Evolutionary conservation across 2,113 vertebrate species (phyloP), one percentile per base, ranked within the genome.

Genomic region (Reinhardtius hippoglossoides): DNA sequence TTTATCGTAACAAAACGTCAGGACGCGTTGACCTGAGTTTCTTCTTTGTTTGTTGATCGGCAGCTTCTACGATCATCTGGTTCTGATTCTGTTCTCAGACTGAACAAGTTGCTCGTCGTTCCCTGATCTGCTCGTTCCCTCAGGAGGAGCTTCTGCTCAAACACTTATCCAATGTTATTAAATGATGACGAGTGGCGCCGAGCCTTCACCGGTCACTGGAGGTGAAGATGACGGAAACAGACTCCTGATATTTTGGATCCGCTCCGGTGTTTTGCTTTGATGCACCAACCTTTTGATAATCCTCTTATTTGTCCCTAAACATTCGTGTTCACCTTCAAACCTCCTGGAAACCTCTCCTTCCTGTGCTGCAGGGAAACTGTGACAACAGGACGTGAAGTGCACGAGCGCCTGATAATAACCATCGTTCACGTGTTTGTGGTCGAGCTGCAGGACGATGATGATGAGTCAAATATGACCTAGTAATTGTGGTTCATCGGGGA

Each of bases 251-350:
- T 77, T 82, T 67, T 12, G 24, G 21, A 59, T 76, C 13, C 74
- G 3, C 67, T 55, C 20, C 60, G 54, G 3, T 67, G 1, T 73
- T 75, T 37, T n/a, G 26, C 27, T 69, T 44, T 26, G 5, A 59
- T 52, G 52, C 26, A 0, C 23, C 54, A 70, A 74, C 66, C 63
- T 70, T 81, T 59, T 16, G 5, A 59, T 81, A 71, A 69, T 67
- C 71, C 71, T 48, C 2, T 1, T 81, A 73, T 87, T 90, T 90
- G 62, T 73, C 78, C 71, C n/a, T 54, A 87, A 89, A 91, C 83
- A 88, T 24, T 69, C 12, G 3, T 20, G 54, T 23, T 20, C 3
- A 23, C 20, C 26, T 35, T 0, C 4, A 26, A 2, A 27, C 44
- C 67, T 85, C 77, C 56, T 0, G 42, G 70, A 67, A 85, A 62